Conservation (phyloP, 1,140 invertebrate genomes). For the Pomacea maculata region DNA sequence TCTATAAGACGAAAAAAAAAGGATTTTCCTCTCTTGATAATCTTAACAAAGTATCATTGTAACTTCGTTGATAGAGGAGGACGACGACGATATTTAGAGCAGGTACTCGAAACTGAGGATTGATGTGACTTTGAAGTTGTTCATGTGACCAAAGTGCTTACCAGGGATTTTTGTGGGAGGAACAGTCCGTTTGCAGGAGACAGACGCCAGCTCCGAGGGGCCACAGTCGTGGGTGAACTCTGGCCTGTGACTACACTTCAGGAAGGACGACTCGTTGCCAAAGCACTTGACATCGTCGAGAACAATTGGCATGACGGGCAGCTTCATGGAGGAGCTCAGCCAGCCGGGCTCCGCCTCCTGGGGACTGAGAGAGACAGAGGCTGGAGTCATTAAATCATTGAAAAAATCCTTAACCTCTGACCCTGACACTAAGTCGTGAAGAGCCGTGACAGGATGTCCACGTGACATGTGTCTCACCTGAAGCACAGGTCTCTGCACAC, state of each 20-base stretch:
- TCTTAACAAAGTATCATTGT: too few relatives aligned
- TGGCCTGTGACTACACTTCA: slow-evolving; percentile 42
- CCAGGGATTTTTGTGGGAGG: too few relatives aligned
- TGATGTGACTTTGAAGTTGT: too few relatives aligned
- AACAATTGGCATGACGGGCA: slow-evolving; percentile 70
- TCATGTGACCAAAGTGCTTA: too few relatives aligned
- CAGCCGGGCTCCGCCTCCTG: slow-evolving; percentile 5
- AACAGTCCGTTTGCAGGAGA: slow-evolving; percentile 21
- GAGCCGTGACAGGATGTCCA: neutral
- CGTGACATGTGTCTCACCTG: neutral
- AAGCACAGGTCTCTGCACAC: slow-evolving; percentile 74
- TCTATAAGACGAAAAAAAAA: too few relatives aligned
- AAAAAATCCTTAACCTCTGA: too few relatives aligned
- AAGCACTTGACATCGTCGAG: slow-evolving; percentile 50
- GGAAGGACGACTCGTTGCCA: slow-evolving; percentile 47
- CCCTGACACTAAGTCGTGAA: too few relatives aligned
- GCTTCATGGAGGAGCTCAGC: neutral
- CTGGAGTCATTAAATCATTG: too few relatives aligned
- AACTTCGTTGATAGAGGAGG: too few relatives aligned
- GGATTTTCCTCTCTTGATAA: too few relatives aligned
- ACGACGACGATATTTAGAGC: too few relatives aligned
- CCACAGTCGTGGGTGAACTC: slow-evolving; percentile 50
- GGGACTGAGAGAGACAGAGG: neutral
- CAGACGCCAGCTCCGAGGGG: slow-evolving; percentile 51
- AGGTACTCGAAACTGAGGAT: too few relatives aligned